Evolutionary conservation across 2,113 vertebrate species (phyloP).

Genomic region (Crotalus horridus): DNA sequence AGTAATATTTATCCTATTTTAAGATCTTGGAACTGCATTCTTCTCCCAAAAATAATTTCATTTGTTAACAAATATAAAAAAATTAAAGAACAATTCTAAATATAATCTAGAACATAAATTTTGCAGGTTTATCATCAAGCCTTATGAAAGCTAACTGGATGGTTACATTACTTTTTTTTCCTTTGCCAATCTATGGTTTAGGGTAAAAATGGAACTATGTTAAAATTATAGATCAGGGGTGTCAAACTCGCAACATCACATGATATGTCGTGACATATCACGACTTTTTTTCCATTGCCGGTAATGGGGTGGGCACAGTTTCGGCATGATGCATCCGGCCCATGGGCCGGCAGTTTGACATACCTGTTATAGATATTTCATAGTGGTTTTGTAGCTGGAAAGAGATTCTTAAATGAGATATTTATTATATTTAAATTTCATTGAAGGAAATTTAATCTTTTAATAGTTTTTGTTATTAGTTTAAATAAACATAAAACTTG

Average conservation of each 20-base stretch:
- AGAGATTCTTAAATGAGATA: neutral
- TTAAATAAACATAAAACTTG: neutral
- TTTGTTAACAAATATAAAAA: neutral
- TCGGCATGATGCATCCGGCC: too few species aligned
- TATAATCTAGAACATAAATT: neutral
- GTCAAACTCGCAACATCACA: too few species aligned
- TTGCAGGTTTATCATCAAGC: neutral
- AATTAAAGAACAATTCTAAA: neutral
- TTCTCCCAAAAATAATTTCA: neutral
- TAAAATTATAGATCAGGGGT: neutral
- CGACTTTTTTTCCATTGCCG: too few species aligned
- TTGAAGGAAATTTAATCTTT: neutral
- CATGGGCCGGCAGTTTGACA: too few species aligned
- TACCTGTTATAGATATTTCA: neutral
- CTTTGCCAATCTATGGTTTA: neutral
- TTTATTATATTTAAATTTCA: neutral
- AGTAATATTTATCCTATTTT: conserved; percentile 22
- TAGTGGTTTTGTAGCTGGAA: neutral
- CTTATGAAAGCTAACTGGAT: neutral
- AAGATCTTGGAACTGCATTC: neutral
- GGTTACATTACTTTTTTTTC: neutral
- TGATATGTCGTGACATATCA: too few species aligned
- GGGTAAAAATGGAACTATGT: neutral
- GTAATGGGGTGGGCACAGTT: too few species aligned
- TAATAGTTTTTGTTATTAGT: neutral